Evolutionary conservation across 2,888 invertebrate genomes (phyloP), one percentile per base, ranked within the genome.

Genomic region (Melikaiella ostensackeni): DNA sequence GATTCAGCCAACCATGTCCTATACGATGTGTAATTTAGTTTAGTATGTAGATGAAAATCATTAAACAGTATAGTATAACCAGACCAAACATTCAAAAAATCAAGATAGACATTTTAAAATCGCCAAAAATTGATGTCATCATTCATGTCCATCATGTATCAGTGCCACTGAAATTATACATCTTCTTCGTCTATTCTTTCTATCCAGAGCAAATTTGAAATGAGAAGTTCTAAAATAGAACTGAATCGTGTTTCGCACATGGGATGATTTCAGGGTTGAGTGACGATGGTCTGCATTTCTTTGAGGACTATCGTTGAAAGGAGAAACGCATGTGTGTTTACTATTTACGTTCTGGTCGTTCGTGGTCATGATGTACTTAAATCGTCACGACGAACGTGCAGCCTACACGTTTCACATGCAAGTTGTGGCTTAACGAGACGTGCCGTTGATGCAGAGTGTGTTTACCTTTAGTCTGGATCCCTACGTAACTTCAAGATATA

Each of bases 381-480:
- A 57, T 57, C 57, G 57, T 24, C 57, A 4, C 38, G 3, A 13
- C 57, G 66, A 66, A 42, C 42, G 46, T 70, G 66, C 66, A 62
- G 27, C 42, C 9, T 70, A 30, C 66, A 46, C 27, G 42, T 38
- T 42, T 24, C 50, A 46, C 42, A 70, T 42, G 46, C 66, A 46
- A 70, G 46, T 66, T 66, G 42, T 66, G 24, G 46, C 46, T 27
- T 42, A 38, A 64, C 64, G 64, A 24, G 66, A 70, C 66, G 42
- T 70, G 66, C 46, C 21, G 33, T 33, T 62, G 33, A 70, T 57
- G 24, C 57, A 57, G 42, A 70, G 38, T 38, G n/a, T 70, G 50
- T 70, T 70, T 70, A 70, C 66, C 24, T 70, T 70, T 19, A 24
- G 27, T 46, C 66, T 70, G 66, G 66, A 46, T 70, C 46, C 46